These are phyloP conservation scores for Andrena haemorrhoa DNA, from an alignment of 2,888 invertebrate genomes.

Conservation along the genomic window DNA sequence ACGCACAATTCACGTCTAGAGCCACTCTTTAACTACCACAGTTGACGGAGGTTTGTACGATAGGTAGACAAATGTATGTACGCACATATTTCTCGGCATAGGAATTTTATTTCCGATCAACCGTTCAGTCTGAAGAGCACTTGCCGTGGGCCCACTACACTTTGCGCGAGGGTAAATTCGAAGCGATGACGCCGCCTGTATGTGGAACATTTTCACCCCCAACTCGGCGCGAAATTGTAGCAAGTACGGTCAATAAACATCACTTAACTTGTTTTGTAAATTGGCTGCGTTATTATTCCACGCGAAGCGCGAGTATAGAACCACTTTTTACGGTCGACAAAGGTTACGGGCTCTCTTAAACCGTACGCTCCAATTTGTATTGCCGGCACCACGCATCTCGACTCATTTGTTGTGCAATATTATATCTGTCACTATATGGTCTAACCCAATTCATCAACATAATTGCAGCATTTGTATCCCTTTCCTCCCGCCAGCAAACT, in stretches of 20 bases:
- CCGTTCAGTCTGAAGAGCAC: not conserved
- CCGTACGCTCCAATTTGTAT: not conserved
- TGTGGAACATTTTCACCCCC: too few relatives aligned
- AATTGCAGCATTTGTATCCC: slow-evolving; percentile 33
- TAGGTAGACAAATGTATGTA: not conserved
- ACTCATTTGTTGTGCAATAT: slow-evolving; percentile 23
- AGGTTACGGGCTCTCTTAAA: not conserved
- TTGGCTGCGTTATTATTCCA: not conserved
- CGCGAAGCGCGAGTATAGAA: not conserved
- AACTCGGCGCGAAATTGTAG: not conserved
- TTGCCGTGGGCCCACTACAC: not conserved
- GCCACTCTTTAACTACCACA: too few relatives aligned
- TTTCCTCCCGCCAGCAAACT: slow-evolving; percentile 8
- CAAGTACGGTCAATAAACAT: slow-evolving; percentile 9
- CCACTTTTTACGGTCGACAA: not conserved
- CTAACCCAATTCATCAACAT: slow-evolving; percentile 43
- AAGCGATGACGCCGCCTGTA: too few relatives aligned
- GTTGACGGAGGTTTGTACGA: too few relatives aligned
- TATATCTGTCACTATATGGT: slow-evolving; percentile 22
- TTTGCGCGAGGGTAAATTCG: slow-evolving; percentile 1
- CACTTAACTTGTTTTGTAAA: slow-evolving; percentile 2
- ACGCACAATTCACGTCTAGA: too few relatives aligned
- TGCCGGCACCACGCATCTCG: not conserved
- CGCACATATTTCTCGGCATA: not conserved
- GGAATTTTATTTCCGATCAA: not conserved